These are phyloP conservation scores for Cherax quadricarinatus DNA, from an alignment of 1,140 invertebrate species.

Conservation along the genomic window DNA sequence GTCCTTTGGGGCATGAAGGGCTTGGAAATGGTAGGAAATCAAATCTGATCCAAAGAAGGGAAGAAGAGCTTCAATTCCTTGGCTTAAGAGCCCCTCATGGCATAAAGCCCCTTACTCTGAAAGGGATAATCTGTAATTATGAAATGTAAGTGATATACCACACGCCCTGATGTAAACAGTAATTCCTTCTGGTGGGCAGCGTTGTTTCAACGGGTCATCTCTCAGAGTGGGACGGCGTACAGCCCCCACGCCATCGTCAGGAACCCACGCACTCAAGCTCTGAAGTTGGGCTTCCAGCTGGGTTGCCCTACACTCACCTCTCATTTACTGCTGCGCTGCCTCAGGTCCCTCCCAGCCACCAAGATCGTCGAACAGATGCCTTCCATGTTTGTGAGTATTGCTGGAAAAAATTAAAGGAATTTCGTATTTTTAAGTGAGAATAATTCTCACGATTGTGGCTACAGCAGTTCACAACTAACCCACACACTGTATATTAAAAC, in stretches of 20 bases:
- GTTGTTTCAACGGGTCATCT: conserved; percentile 58
- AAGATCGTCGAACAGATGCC: conserved; percentile 60
- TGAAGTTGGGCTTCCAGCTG: conserved; percentile 51
- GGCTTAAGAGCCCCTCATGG: no score
- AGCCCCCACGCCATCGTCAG: conserved; percentile 68
- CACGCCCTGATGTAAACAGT: not conserved
- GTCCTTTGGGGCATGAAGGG: no score
- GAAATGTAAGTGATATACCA: not conserved
- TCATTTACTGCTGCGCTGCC: conserved; percentile 42
- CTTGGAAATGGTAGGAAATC: no score
- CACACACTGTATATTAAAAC: no score
- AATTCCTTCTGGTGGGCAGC: not conserved
- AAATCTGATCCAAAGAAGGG: no score
- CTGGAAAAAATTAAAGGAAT: not conserved
- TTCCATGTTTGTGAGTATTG: conserved; percentile 57
- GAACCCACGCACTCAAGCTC: conserved; percentile 29
- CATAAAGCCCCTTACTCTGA: no score
- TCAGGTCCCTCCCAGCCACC: conserved; percentile 29
- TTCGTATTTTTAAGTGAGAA: no score
- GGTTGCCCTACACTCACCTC: conserved; percentile 43
- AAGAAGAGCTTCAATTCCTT: no score
- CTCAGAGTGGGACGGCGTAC: conserved; percentile 72
- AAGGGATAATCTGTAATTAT: no score
- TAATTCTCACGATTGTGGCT: no score
- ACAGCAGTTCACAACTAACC: no score